phyloP scores from a whole-genome alignment of 2,113 vertebrate species.

The Cyanoderma ruficeps region DNA sequence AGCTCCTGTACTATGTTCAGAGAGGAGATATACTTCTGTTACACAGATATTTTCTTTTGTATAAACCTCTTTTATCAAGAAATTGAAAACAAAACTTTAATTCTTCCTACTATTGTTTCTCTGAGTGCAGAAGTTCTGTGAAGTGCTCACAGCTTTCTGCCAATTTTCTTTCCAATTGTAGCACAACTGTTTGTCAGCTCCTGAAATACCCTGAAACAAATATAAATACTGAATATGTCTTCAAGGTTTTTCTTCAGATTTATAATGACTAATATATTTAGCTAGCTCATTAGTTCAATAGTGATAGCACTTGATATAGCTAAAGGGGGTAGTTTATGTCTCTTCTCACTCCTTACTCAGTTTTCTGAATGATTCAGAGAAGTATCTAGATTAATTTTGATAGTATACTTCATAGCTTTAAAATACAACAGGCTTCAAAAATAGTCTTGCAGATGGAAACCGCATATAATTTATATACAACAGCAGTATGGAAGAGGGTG shows the following conservation, averaged over 20 bases:
- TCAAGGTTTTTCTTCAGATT: not conserved
- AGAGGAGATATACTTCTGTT: not conserved
- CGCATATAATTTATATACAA: not conserved
- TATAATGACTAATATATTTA: not conserved
- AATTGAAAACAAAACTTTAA: not conserved
- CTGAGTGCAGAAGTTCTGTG: not conserved
- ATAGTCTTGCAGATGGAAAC: not conserved
- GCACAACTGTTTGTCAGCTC: not conserved
- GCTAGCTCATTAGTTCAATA: not conserved
- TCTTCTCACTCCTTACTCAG: not conserved
- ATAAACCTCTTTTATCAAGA: not conserved
- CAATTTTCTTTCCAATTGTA: conserved; percentile 5
- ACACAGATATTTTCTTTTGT: not conserved
- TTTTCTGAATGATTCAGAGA: not conserved
- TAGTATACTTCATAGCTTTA: not conserved
- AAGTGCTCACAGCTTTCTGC: not conserved
- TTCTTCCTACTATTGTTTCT: not conserved
- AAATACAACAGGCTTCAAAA: not conserved
- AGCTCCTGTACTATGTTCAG: not conserved
- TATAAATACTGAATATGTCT: not conserved
- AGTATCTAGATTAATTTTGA: not conserved
- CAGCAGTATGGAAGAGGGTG: not conserved
- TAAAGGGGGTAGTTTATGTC: not conserved
- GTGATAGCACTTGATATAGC: not conserved
- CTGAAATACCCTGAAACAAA: not conserved